phyloP scores from a whole-genome alignment of 2,113 vertebrate genomes.

The Hippocampus abdominalis region DNA sequence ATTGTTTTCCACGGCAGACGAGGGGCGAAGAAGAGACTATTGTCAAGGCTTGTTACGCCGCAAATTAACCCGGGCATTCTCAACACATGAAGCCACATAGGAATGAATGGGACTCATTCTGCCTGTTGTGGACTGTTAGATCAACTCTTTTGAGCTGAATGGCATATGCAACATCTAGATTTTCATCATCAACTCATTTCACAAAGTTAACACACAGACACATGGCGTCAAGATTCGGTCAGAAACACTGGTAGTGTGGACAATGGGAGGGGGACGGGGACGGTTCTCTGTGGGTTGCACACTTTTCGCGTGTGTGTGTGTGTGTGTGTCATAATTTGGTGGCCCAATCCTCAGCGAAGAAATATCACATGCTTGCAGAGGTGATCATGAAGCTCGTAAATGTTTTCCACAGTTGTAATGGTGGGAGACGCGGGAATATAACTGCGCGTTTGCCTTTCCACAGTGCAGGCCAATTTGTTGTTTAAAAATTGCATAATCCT shows the following conservation, averaged over 20 bases:
- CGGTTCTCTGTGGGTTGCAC: background rate
- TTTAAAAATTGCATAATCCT: background rate
- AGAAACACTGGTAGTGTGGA: background rate
- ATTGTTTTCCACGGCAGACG: constrained; percentile 31
- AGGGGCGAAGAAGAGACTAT: constrained; percentile 41
- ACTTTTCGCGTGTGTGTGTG: background rate
- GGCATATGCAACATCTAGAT: background rate
- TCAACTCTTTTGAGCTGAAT: background rate
- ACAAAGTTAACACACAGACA: background rate
- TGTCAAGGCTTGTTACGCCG: constrained; percentile 27
- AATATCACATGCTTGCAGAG: no score
- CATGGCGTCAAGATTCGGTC: background rate
- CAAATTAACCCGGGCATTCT: constrained; percentile 15
- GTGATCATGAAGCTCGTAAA: no score
- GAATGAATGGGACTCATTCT: background rate
- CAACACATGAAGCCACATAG: constrained; percentile 4
- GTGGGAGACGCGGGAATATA: no score
- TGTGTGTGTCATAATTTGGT: no score
- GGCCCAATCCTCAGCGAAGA: no score
- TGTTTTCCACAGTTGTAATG: no score
- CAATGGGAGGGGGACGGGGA: background rate
- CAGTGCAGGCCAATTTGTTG: background rate
- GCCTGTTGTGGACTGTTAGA: background rate
- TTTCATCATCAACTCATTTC: background rate
- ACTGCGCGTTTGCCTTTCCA: background rate